Evolutionary conservation across 2,113 vertebrate genomes (phyloP), one percentile per base, ranked within the genome.

Genomic region (Poeciliopsis prolifica): DNA sequence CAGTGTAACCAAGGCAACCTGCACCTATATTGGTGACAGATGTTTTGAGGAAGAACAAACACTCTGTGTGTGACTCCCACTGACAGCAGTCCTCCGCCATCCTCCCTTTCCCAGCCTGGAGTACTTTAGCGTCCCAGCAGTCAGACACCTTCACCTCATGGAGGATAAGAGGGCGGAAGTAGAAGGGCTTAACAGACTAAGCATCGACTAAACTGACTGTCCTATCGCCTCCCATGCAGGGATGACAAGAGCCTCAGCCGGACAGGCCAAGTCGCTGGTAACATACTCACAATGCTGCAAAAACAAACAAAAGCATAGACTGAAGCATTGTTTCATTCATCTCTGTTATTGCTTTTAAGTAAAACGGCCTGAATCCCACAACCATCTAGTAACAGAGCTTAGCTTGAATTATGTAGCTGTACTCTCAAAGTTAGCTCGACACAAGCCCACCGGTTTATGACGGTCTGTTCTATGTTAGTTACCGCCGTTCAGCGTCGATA

Each of bases 141-240:
- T 48, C 44, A 19, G 44, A 48, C 44, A 79, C 74, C 78, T 72
- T 61, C 58, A 66, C 73, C 67, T 51, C 61, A 26, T n/a, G 7
- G 33, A 13, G 68, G 85, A 89, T 86, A 78, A 88, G 75, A 83
- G 70, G 65, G 61, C 90, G 84, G 91, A 90, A 92, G 85, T 82
- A 71, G 2, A 65, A 6, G 65, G 69, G 89, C 88, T 93, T 92
- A 93, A 67, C 80, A 31, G 71, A 75, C 87, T 91, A 88, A 92
- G 87, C 84, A 79, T 78, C 81, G 62, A 82, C 85, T 89, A 79
- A 91, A 86, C 81, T 24, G 61, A n/a, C 81, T 80, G 68, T 80
- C 86, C 74, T 22, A 7, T 58, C 54, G 22, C 1, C 22, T n/a
- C 24, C 44, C 65, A 30, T 35, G 58, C 63, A 63, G 65, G 31